Evolutionary conservation across 2,888 invertebrate species (phyloP), one percentile per base, ranked within the genome.

Genomic region (Perdita meconis): DNA sequence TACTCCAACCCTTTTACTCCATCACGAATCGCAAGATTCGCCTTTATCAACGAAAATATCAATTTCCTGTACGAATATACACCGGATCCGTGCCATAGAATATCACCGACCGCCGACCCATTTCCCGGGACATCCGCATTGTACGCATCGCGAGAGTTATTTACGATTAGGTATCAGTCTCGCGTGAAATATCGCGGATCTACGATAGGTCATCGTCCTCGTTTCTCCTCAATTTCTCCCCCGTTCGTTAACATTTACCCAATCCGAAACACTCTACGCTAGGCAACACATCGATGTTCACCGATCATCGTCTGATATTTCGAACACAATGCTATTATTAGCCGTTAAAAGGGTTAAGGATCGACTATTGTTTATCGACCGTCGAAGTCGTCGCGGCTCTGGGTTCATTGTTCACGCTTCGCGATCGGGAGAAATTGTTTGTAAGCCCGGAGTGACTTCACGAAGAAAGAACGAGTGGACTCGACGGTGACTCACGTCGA

Each of bases 371-470:
- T 63, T 72, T 63, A 63, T n/a, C 22, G 61, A n/a, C 51, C 47
- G 8, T 34, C 38, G 26, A 63, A 72, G 73, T 63, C 60, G 51
- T 59, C 57, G 55, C 36, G 22, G 10, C n/a, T 30, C n/a, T n/a
- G n/a, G 30, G 50, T 12, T 71, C 68, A 73, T 74, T 63, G 74
- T 64, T 73, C 74, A 64, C 64, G 73, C 63, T 73, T 57, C 74
- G 38, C 63, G 63, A 73, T 64, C 74, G 22, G 53, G 73, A 13
- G 75, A 75, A 68, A 76, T 75, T 68, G 76, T 56, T 63, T 22
- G 61, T 30, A 24, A 44, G 56, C 56, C 60, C n/a, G n/a, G 55
- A 40, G 53, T 75, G 76, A 75, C 68, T 74, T 67, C 67, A 77
- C 76, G 38, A 63, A 68, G 76, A 68, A 77, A 51, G 76, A 77